These are phyloP conservation scores for Prolemur simus DNA, from an alignment of 2,113 vertebrate species.

Conservation along the genomic window DNA sequence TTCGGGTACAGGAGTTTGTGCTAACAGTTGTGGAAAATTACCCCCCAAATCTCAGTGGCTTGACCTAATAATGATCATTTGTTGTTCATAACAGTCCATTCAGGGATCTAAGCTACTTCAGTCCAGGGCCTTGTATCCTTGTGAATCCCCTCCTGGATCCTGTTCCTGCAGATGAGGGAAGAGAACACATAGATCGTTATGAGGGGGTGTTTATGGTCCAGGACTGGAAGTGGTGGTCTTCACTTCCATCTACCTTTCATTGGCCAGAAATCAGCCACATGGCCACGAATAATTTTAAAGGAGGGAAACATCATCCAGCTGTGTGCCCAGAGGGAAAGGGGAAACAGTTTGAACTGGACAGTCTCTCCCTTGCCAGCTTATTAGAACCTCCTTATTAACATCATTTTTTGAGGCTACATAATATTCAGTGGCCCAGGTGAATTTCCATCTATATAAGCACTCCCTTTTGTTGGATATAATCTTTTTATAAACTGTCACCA, in stretches of 20 bases:
- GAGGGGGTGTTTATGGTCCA: background rate
- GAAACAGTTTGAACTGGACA: too few relatives aligned
- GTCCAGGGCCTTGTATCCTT: background rate
- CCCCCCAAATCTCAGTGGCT: background rate
- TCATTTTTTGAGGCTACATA: background rate
- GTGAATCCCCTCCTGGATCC: background rate
- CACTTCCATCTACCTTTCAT: background rate
- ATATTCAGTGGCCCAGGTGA: background rate
- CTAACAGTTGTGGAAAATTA: background rate
- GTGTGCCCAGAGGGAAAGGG: background rate
- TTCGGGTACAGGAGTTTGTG: background rate
- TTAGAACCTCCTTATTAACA: background rate
- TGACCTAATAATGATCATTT: too few relatives aligned
- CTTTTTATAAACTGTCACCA: background rate
- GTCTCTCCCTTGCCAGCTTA: background rate
- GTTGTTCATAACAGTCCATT: background rate
- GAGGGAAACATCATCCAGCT: too few relatives aligned
- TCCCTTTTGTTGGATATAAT: background rate
- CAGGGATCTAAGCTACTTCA: background rate
- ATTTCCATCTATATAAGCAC: background rate
- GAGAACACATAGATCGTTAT: background rate
- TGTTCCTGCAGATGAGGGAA: background rate
- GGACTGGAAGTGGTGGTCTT: background rate
- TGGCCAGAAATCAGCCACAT: background rate
- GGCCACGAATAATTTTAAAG: background rate